Base-by-base conservation (phyloP, 2,888 invertebrate genomes). In the Lypha dubia region DNA sequence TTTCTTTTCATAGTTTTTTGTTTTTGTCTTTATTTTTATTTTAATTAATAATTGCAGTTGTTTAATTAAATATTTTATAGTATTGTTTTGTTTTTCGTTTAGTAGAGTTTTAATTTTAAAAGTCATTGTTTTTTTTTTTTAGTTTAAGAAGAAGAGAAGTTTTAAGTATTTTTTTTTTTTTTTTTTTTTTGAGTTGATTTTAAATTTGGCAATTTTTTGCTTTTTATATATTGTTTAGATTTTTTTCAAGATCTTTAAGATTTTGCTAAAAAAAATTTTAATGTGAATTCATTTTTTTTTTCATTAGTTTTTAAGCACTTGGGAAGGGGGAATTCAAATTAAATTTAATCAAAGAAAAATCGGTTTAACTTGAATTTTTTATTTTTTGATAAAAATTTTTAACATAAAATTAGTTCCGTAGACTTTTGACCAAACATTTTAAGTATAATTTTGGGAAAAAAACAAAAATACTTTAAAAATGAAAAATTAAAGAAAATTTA, bases 151-250 rank as follows among this genome's bases (percentile, higher is more conserved):
- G 70, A 44, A 62, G 41, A 44, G 65, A 49, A 74, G 71, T 38
- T 77, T 58, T 24, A n/a, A 65, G 24, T 76, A 44, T 22, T 13
- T 22, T n/a, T n/a, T n/a, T n/a, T n/a, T n/a, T n/a, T n/a, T n/a
- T n/a, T n/a, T n/a, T n/a, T n/a, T n/a, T 60, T 20, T 53, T 13
- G 24, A 35, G 44, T 56, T 63, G n/a, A 9, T 44, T 24, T 74
- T 82, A 44, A 63, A 79, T 83, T 83, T 83, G 79, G 79, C 79
- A 83, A 32, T 58, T 70, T 80, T 68, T 56, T 35, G 24, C 32
- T 65, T 20, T n/a, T 46, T n/a, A 13, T 35, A 13, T 60, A 49
- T 46, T n/a, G 17, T 20, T 1, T 9, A 38, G 11, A 15, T 20
- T 13, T 60, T 62, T 38, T 49, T 51, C 35, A 60, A 38, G 24